Base-by-base conservation (phyloP, 1,140 invertebrate genomes). In the Rhyzopertha dominica region DNA sequence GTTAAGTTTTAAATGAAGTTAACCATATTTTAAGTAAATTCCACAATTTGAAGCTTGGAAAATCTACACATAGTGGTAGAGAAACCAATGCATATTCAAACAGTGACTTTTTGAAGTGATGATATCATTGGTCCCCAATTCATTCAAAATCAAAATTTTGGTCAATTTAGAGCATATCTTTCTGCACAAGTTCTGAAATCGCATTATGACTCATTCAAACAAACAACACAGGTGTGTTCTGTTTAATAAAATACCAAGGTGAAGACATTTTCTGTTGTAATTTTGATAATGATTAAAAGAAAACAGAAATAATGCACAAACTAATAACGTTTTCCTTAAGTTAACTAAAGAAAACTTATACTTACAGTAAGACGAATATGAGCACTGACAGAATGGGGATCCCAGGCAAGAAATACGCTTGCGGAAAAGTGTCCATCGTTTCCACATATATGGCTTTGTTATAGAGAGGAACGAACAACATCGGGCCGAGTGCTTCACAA, bases 381-480 rank as follows among this genome's bases (percentile, higher is more conserved):
- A 25, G 53, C 7, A 42, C 10, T 7, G 35, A 59, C 2, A 58
- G 16, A 17, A 59, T 35, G 5, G 44, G n/a, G n/a, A 43, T 68
- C 10, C 72, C 73, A n/a, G 75, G 47, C 9, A 71, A 40, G 40
- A 72, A 75, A 39, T 72, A 71, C 0, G 69, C 63, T 9, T 70
- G 67, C 1, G 73, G 68, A 2, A 73, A 52, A 1, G 48, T 62
- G 0, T 64, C 52, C 1, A 74, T 34, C 0, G 73, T 76, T 0
- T 57, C 53, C 1, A 61, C 51, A 47, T 73, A 76, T 1, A 75
- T 49, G 5, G 35, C 42, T 42, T 62, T 58, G 43, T 66, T 74
- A 51, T 75, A 76, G 13, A 76, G 30, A 1, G 74, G 72, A 4
- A 62, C 60, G 40, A 73, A 70, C 10, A 73, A 54, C 1, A 70